Percentiles rank a stretch among this genome's conserved stretches.
These are phyloP conservation scores for Solenopsis invicta DNA, from an alignment of 1,140 invertebrate genomes.

Conservation along the genomic window DNA sequence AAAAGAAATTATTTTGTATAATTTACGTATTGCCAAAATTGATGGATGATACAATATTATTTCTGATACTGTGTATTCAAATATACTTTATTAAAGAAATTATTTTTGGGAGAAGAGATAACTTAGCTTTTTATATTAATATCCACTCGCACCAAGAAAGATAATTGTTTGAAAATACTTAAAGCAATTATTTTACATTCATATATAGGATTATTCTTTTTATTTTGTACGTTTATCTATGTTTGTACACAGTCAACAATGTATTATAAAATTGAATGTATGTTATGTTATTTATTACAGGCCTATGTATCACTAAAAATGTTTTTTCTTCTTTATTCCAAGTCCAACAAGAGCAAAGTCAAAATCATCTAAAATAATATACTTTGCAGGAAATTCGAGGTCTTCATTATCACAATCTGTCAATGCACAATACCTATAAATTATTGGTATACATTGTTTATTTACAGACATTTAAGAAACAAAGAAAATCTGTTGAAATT, in stretches of 20 bases:
- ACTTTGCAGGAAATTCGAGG: slow-evolving; percentile 69
- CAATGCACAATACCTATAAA: neutral
- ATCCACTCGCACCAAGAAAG: neutral
- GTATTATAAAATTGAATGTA: neutral
- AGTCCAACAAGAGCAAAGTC: slow-evolving; percentile 77
- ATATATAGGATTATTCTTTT: neutral
- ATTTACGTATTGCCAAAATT: neutral
- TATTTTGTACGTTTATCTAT: neutral
- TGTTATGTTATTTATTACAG: slow-evolving; percentile 3
- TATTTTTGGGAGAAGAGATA: neutral
- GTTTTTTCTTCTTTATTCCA: slow-evolving; percentile 67
- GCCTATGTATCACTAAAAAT: neutral
- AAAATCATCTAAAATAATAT: slow-evolving; percentile 80
- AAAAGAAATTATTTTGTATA: neutral
- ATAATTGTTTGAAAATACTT: neutral
- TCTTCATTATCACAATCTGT: slow-evolving; percentile 67
- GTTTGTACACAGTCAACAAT: neutral
- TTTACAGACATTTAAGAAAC: neutral
- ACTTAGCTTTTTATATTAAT: slow-evolving; percentile 6
- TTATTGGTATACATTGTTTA: neutral
- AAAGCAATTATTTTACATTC: slow-evolving; percentile 5
- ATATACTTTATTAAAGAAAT: neutral
- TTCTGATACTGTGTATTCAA: slow-evolving; percentile 14
- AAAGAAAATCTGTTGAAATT: slow-evolving; percentile 39
- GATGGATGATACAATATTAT: neutral